A percentile compares a stretch with the other conserved stretches of the same genome.
phyloP scores from a whole-genome alignment of 2,797 vertebrate species.

The Chiloscyllium punctatum region DNA sequence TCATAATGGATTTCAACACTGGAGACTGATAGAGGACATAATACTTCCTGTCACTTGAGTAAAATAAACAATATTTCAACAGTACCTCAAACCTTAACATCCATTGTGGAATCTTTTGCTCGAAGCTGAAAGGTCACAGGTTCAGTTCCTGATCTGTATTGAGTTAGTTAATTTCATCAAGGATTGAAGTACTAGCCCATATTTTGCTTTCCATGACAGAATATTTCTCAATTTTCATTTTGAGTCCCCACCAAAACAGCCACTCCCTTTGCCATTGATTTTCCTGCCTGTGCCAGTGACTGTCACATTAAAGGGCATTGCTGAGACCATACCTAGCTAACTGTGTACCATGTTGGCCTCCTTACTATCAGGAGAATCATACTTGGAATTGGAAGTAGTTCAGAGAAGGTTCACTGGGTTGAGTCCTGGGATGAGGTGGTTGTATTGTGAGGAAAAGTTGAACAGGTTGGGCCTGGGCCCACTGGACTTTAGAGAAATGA shows the following conservation, averaged over 20 bases:
- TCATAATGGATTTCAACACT: neutral
- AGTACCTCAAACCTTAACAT: neutral
- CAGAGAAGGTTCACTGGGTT: neutral
- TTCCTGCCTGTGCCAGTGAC: neutral
- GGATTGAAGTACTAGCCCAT: neutral
- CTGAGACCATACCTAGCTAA: no score
- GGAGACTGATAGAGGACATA: neutral
- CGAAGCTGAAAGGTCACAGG: neutral
- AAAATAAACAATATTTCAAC: neutral
- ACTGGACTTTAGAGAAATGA: neutral
- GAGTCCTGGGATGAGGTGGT: neutral
- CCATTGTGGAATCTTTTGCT: neutral
- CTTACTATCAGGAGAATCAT: no score
- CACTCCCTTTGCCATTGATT: neutral
- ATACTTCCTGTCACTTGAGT: conserved; percentile 15
- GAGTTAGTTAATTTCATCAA: neutral
- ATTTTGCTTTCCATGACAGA: neutral
- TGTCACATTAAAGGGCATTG: neutral
- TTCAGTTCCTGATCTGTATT: neutral
- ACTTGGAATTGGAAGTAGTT: no score
- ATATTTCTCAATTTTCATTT: neutral
- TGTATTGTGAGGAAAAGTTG: neutral
- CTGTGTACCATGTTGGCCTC: no score
- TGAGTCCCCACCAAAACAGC: neutral
- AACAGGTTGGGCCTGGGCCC: neutral